A percentile compares a stretch with the other conserved stretches of the same genome.
Conservation (phyloP, 2,797 vertebrate genomes). For the Periparus ater region DNA sequence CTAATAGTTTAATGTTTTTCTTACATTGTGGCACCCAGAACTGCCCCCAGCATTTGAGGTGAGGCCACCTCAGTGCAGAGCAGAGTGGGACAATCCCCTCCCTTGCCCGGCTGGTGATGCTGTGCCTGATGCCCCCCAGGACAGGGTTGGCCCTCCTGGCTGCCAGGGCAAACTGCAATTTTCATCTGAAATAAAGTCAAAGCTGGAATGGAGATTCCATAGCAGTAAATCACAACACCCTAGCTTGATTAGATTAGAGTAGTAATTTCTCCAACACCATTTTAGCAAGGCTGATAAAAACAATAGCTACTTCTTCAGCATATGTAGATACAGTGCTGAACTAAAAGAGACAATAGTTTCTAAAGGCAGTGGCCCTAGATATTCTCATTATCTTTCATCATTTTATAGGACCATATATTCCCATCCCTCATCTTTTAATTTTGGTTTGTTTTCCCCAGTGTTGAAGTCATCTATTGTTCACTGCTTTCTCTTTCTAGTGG, state of each 20-base stretch:
- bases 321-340: neutral
- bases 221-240: neutral
- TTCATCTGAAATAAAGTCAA: neutral
- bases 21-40: rapidly evolving
- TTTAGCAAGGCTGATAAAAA: neutral
- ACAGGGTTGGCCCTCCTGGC: rapidly evolving
- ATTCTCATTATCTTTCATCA: neutral
- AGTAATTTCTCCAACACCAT: neutral
- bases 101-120: rapidly evolving
- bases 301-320: neutral
- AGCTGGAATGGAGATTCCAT: neutral
- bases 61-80: rapidly evolving
- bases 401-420: neutral
- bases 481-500: neutral
- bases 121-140: rapidly evolving
- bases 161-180: neutral
- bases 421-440: neutral
- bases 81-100: neutral
- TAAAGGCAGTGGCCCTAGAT: neutral
- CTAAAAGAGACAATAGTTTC: neutral
- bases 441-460: neutral
- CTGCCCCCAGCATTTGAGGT: rapidly evolving
- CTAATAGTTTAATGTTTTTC: rapidly evolving
- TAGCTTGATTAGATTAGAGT: neutral
- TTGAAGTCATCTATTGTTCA: neutral